Evolutionary conservation across 1,140 invertebrate genomes (phyloP).

Genomic region (Drosophila bifasciata): DNA sequence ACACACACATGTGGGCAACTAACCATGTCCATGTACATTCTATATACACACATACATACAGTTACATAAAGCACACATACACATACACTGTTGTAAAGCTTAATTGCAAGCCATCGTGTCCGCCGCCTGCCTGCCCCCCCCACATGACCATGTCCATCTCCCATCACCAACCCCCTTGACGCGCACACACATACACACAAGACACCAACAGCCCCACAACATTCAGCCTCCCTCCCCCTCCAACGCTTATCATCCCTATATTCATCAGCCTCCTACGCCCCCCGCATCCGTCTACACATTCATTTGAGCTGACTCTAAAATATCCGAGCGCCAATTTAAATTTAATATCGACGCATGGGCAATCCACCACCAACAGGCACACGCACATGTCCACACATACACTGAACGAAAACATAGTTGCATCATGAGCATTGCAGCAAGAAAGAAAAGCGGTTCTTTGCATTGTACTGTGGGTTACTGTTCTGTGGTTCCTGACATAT

Average conservation of each 20-base stretch:
- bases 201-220: no score
- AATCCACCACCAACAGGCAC: conserved; percentile 50
- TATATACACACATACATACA: conserved; percentile 10
- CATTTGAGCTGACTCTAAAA: conserved; percentile 60
- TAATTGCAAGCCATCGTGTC: conserved; percentile 74
- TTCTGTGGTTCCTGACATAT: not conserved
- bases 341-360: conserved; percentile 78
- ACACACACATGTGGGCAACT: conserved; percentile 38
- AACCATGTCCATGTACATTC: conserved; percentile 38
- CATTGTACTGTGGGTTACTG: conserved; percentile 1
- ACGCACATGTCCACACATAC: conserved; percentile 30
- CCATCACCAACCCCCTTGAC: conserved; percentile 19
- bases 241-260: not conserved
- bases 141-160: conserved; percentile 22
- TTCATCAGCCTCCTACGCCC: not conserved
- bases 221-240: not conserved
- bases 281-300: conserved; percentile 3
- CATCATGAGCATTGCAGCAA: not conserved
- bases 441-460: no score
- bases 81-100: conserved; percentile 46
- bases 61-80: not conserved
- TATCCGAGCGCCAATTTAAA: conserved; percentile 81
- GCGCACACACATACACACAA: no score
- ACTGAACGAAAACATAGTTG: conserved; percentile 12
- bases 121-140: conserved; percentile 27